Evolutionary conservation across 2,797 vertebrate species (phyloP).

Genomic region (Buphagus erythrorhynchus): DNA sequence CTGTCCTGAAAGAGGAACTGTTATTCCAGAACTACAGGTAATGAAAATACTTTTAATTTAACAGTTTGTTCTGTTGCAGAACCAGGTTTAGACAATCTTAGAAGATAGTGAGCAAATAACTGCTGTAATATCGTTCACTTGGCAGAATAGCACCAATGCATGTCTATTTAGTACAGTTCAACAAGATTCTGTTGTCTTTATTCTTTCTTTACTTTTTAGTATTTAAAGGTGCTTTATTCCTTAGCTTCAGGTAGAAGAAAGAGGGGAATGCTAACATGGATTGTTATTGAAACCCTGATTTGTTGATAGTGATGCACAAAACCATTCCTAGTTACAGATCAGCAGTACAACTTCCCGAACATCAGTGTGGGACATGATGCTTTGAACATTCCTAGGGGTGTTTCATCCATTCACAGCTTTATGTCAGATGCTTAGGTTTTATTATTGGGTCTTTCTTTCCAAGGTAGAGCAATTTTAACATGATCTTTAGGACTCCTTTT

Average conservation of each 20-base stretch:
- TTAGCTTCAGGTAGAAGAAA: neutral
- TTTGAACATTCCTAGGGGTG: neutral
- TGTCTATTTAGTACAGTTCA: neutral
- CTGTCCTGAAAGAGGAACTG: slow-evolving; percentile 88
- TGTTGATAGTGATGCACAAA: neutral
- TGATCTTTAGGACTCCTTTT: neutral
- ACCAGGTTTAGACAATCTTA: neutral
- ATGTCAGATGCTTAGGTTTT: neutral
- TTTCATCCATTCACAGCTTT: neutral
- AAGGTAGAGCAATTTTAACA: neutral
- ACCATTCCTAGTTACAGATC: neutral
- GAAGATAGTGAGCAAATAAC: neutral
- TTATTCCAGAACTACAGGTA: slow-evolving; percentile 95
- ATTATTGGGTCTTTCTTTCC: neutral
- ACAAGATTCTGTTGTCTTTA: neutral
- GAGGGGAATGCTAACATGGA: neutral
- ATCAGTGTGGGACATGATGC: neutral
- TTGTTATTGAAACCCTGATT: neutral
- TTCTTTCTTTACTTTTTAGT: neutral
- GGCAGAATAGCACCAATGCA: neutral
- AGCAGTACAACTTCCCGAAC: neutral
- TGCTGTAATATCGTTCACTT: neutral
- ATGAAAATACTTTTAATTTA: neutral
- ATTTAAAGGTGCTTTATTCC: neutral
- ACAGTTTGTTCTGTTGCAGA: neutral